These are phyloP conservation scores for Chelon auratus DNA, from an alignment of 2,797 vertebrate genomes.

Conservation along the genomic window DNA sequence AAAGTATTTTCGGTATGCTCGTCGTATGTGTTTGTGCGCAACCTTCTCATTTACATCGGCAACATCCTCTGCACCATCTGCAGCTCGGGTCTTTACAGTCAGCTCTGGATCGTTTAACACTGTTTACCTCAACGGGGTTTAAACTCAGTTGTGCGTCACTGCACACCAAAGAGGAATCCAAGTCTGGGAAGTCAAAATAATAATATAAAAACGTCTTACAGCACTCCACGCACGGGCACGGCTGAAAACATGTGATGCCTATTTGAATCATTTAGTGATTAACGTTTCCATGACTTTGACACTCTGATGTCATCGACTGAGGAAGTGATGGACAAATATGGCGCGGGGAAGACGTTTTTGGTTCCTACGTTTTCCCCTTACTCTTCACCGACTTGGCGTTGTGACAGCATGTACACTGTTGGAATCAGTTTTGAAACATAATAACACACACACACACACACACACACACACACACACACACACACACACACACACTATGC, in stretches of 20 bases:
- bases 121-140: constrained; percentile 7
- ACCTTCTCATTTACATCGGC: neutral
- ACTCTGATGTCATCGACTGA: constrained; percentile 10
- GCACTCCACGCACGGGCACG: neutral
- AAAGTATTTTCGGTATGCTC: neutral
- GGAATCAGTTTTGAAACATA: neutral
- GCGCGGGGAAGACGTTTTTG: neutral
- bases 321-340: neutral
- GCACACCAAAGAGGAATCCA: constrained; percentile 3
- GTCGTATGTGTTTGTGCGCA: too few species aligned
- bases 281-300: constrained; percentile 32
- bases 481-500: neutral
- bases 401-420: neutral
- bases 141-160: neutral
- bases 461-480: neutral
- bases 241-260: neutral
- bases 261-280: constrained; percentile 16
- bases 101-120: constrained; percentile 1
- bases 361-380: neutral
- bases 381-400: neutral
- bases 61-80: neutral
- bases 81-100: neutral
- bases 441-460: neutral
- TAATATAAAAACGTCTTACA: neutral
- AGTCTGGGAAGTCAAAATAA: neutral